Conservation (phyloP, 2,888 invertebrate genomes). For the Cephus spinipes region DNA sequence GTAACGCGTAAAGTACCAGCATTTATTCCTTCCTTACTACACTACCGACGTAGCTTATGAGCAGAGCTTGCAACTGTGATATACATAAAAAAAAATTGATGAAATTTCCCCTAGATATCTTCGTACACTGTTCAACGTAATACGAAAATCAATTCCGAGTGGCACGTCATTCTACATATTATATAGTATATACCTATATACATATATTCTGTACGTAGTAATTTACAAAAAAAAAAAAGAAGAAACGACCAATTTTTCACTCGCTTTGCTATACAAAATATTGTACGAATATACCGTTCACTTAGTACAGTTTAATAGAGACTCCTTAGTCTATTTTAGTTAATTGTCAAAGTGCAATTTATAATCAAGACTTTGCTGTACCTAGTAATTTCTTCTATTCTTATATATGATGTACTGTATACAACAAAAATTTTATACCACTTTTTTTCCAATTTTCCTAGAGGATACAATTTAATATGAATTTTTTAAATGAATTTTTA, state of each 20-base stretch:
- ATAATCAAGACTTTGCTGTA: background rate
- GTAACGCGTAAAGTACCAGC: background rate
- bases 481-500: background rate
- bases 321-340: background rate
- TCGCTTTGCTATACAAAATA: background rate
- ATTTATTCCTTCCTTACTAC: slow-evolving; percentile 33
- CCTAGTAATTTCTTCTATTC: background rate
- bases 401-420: background rate
- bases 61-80: slow-evolving; percentile 63
- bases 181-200: background rate
- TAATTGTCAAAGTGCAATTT: background rate
- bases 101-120: slow-evolving; percentile 5
- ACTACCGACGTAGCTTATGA: slow-evolving; percentile 50
- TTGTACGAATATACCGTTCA: background rate
- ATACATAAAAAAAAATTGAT: slow-evolving; percentile 43
- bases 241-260: background rate
- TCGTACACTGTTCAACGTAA: background rate
- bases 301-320: background rate
- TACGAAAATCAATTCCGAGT: background rate
- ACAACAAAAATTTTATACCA: background rate
- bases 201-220: background rate
- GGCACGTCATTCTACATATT: background rate
- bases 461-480: background rate
- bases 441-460: background rate
- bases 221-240: background rate